These are phyloP conservation scores for Idaea dimidiata DNA, from an alignment of 2,888 invertebrate species.

Conservation along the genomic window DNA sequence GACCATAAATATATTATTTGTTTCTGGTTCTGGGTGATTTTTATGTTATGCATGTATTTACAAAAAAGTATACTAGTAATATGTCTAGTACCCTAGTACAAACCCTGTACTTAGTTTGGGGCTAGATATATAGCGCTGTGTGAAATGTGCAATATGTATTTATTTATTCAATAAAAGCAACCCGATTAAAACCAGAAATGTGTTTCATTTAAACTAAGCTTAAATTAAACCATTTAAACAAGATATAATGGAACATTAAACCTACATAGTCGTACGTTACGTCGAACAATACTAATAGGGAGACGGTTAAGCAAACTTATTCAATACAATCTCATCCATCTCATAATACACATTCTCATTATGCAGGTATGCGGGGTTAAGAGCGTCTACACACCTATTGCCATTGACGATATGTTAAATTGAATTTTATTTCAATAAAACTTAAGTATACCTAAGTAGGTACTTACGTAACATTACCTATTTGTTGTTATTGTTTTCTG, in stretches of 20 bases:
- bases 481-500: too few relatives aligned
- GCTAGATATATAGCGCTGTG: too few relatives aligned
- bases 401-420: not conserved
- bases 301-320: constrained; percentile 6
- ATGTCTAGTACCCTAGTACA: too few relatives aligned
- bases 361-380: constrained; percentile 16
- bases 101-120: too few relatives aligned
- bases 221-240: constrained; percentile 4
- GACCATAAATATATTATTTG: too few relatives aligned
- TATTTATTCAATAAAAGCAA: too few relatives aligned
- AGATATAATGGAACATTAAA: not conserved
- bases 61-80: too few relatives aligned
- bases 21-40: too few relatives aligned
- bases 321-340: constrained; percentile 13
- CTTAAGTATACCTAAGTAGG: not conserved
- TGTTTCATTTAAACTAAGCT: not conserved
- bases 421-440: not conserved
- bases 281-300: not conserved
- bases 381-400: constrained; percentile 18
- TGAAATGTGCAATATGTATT: too few relatives aligned
- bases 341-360: constrained; percentile 18
- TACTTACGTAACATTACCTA: too few relatives aligned
- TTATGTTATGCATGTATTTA: too few relatives aligned
- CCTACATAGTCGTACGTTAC: not conserved
- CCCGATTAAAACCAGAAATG: too few relatives aligned